phyloP scores from a whole-genome alignment of 2,888 invertebrate genomes.

The Campoletis raptor region DNA sequence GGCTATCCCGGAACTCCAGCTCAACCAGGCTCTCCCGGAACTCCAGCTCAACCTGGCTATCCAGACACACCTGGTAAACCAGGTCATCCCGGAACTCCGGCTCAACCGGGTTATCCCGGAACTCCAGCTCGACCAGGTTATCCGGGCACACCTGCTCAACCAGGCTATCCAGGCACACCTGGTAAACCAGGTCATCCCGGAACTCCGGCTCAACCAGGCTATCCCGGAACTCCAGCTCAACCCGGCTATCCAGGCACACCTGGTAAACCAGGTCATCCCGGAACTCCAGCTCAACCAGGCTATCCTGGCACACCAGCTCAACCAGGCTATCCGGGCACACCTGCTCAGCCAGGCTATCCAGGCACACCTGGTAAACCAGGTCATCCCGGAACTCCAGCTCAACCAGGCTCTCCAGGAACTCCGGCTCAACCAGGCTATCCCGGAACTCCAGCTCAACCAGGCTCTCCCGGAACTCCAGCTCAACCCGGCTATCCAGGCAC shows the following conservation, averaged over 20 bases:
- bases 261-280: constrained; percentile 58
- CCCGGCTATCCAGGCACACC: constrained; percentile 66
- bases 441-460: constrained; percentile 9
- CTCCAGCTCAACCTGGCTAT: constrained; percentile 57
- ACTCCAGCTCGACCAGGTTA: constrained; percentile 82
- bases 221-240: constrained; percentile 44
- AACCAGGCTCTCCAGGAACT: constrained; percentile 68
- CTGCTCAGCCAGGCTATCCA: constrained; percentile 20
- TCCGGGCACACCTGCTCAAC: constrained; percentile 65
- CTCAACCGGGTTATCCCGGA: constrained; percentile 80
- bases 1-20: constrained; percentile 66
- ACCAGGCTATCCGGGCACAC: constrained; percentile 57
- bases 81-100: constrained; percentile 76
- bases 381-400: constrained; percentile 70
- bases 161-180: constrained; percentile 57
- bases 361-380: constrained; percentile 69
- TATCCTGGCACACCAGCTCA: constrained; percentile 61
- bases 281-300: constrained; percentile 73
- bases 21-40: constrained; percentile 16
- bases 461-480: constrained; percentile 61
- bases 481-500: constrained; percentile 60
- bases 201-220: constrained; percentile 54
- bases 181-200: constrained; percentile 52
- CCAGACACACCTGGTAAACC: constrained; percentile 10
- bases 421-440: constrained; percentile 38